Evolutionary conservation across 2,888 invertebrate genomes (phyloP), one percentile per base, ranked within the genome.

Genomic region (Dynastes maya): DNA sequence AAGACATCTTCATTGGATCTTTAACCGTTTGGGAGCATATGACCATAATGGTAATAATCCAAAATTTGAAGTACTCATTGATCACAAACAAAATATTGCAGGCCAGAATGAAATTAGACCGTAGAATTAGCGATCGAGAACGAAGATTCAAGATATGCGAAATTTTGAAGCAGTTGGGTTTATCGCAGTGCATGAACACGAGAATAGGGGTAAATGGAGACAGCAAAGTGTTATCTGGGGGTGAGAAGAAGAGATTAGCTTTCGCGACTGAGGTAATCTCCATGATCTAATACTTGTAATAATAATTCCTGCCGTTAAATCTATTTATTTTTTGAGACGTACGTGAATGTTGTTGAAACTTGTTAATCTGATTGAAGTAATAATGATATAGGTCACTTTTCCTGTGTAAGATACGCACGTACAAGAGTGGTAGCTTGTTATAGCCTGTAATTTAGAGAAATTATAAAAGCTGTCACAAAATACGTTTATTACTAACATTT

Each of bases 181-280:
- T 97, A 0, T 89, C 91, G 0, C 92, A 93, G 4, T 94, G 94
- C 80, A 90, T 94, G 6, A 90, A 95, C 82, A 94, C 95, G 0
- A 90, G 93, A 78, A 98, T 98, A 78, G 98, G 97, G 0, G 91
- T 92, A 0, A 90, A 92, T 11, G 94, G 94, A 58, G 92, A 94
- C 27, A 90, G 91, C 74, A 96, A 96, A 87, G 95, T 96, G 0
- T 90, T 98, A 0, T 98, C 98, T 0, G 98, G 98, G 0, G 98
- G 98, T 0, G 98, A 98, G 87, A 94, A 95, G 86, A 98, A 98
- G 86, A 91, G 98, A 77, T 89, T 98, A 27, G 95, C 98, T 0
- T 98, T 98, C 87, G 98, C 98, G 3, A 95, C 97, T 0, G 98
- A 98, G 91, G 96, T 95, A 88, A 79, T 51, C 40, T 55, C 45